These are phyloP conservation scores for Cossypha caffra DNA, from an alignment of 2,797 vertebrate species.

Conservation along the genomic window DNA sequence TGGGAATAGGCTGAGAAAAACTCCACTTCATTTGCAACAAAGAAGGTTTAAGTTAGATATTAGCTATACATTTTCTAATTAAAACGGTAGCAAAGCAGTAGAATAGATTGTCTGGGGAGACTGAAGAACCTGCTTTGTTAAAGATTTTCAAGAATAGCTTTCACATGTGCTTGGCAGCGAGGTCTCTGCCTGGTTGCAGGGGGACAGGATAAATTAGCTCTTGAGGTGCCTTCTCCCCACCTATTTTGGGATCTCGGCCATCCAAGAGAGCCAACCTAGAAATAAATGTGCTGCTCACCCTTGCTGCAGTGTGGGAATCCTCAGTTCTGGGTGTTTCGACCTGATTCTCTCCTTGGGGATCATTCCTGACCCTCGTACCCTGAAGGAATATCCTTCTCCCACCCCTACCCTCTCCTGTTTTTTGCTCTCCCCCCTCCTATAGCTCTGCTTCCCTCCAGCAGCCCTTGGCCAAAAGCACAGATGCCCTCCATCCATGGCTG, in stretches of 20 bases:
- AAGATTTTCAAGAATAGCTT: slow-evolving; percentile 59
- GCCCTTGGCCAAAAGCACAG: not conserved
- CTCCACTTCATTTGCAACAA: slow-evolving; percentile 53
- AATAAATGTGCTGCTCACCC: not conserved
- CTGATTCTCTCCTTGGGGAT: not conserved
- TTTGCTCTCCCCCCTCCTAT: fast-evolving
- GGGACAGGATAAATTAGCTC: slow-evolving; percentile 32
- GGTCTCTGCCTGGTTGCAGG: slow-evolving; percentile 9
- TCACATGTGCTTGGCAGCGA: not conserved
- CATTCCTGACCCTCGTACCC: not conserved
- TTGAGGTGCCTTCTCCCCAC: slow-evolving; percentile 44
- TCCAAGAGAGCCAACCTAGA: not conserved
- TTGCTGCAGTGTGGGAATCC: not conserved
- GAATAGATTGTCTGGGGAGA: slow-evolving; percentile 51
- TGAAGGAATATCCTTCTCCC: not conserved
- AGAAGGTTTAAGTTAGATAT: slow-evolving; percentile 61
- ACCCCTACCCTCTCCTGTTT: fast-evolving
- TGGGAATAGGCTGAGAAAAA: slow-evolving; percentile 44
- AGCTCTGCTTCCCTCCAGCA: not conserved
- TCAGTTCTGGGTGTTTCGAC: not conserved
- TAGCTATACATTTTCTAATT: slow-evolving; percentile 66
- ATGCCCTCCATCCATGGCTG: fast-evolving
- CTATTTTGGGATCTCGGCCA: slow-evolving; percentile 37
- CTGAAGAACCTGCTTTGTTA: slow-evolving; percentile 56
- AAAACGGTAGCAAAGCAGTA: slow-evolving; percentile 43